Evolutionary conservation across 2,797 vertebrate genomes (phyloP), one percentile per base, ranked within the genome.

Genomic region (Myripristis jacobus): DNA sequence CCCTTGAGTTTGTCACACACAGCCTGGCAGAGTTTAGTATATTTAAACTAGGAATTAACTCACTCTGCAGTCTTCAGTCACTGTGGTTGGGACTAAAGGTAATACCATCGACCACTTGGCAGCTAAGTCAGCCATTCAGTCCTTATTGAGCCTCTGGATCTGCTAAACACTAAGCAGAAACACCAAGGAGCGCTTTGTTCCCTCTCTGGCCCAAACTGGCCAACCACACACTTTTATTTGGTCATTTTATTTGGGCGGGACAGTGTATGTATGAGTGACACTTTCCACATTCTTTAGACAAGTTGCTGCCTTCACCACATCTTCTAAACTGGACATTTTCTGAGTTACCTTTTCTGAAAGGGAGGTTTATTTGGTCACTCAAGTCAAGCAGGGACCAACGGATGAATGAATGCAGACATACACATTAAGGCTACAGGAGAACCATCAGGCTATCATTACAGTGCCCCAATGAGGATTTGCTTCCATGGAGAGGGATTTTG

Each of bases 361-460:
- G 29, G 18, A 70, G 59, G 73, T 85, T 81, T 85, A 84, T 88
- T 90, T 87, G 70, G 69, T 80, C 43, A 43, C 68, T 60, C 36
- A 71, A 80, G 76, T 87, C 64, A 63, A 75, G 81, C 85, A 71
- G 22, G 85, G 67, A 79, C 70, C 47, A 74, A 85, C 47, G 61
- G 77, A 88, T 80, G 87, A 84, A 75, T 78, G 65, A 77, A 63
- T 70, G 69, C 68, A 87, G 82, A 83, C 70, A 19, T 81, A 54
- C 51, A 65, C 58, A 85, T 87, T 70, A 25, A 52, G 15, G 36
- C 13, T 9, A 79, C 47, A 57, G 56, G 56, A 77, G 66, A 75
- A 59, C 54, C 61, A 65, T 52, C 47, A 2, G 25, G 54, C 70
- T 79, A 52, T 78, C 59, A 80, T 84, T 84, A 81, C 34, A 82